Conservation (phyloP, 2,797 vertebrate species). For the Micromesistius poutassou region DNA sequence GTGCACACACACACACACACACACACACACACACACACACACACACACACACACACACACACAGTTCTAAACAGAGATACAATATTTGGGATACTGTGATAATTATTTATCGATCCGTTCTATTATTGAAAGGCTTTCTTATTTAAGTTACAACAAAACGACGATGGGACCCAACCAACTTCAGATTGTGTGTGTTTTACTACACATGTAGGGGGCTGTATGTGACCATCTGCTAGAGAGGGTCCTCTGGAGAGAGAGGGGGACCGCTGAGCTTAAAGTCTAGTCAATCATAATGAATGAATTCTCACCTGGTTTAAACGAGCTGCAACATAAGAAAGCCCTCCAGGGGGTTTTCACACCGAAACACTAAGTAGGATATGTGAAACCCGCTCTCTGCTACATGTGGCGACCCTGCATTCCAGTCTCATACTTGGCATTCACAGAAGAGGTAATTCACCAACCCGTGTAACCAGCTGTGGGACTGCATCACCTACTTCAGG, state of each 20-base stretch:
- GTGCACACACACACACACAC: not conserved
- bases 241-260: conserved; percentile 8
- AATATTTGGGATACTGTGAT: not conserved
- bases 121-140: not conserved
- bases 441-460: conserved; percentile 18
- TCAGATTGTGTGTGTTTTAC: conserved; percentile 1
- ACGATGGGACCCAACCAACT: not conserved
- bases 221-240: conserved; percentile 36
- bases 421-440: not conserved
- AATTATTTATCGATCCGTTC: not conserved
- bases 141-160: not conserved
- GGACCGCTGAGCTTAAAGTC: conserved; percentile 28
- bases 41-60: too few species aligned
- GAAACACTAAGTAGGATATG: not conserved
- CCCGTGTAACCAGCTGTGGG: not conserved
- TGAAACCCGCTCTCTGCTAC: conserved; percentile 14
- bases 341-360: conserved; percentile 39
- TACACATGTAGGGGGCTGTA: conserved; percentile 35
- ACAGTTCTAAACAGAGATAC: not conserved
- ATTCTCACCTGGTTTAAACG: conserved; percentile 32
- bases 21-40: too few species aligned
- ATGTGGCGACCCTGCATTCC: conserved; percentile 41
- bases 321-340: conserved; percentile 17
- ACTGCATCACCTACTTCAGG: conserved; percentile 9
- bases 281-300: conserved; percentile 23